Evolutionary conservation across 2,888 invertebrate species (phyloP).

Genomic region (Stenoptilia bipunctidactyla): DNA sequence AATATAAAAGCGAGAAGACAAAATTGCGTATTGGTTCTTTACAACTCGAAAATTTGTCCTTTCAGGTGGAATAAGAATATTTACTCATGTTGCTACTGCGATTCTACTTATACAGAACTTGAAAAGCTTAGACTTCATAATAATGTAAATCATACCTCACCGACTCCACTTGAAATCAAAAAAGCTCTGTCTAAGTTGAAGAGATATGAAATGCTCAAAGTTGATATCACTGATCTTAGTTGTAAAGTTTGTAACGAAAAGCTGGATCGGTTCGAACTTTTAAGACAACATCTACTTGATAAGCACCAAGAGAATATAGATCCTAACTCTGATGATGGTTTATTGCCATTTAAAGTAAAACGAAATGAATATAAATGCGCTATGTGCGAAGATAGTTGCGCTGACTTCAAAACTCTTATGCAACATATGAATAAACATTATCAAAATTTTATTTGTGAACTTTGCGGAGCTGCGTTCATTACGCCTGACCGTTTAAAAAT

Average conservation of each 20-base stretch:
- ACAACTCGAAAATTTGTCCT: no score
- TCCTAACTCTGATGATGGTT: not conserved
- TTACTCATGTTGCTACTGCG: no score
- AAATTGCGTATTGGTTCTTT: no score
- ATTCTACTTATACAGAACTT: no score
- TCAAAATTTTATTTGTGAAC: constrained; percentile 56
- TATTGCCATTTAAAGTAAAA: constrained; percentile 2
- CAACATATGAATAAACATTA: constrained; percentile 63
- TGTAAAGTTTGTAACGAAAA: not conserved
- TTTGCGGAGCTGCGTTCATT: constrained; percentile 47
- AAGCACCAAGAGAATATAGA: not conserved
- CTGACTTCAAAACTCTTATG: constrained; percentile 47
- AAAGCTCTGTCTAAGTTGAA: no score
- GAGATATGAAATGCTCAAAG: not conserved
- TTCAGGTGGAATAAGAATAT: no score
- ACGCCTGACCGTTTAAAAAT: not conserved
- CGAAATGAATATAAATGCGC: constrained; percentile 37
- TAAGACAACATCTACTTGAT: not conserved
- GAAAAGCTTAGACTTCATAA: no score
- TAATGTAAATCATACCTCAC: no score
- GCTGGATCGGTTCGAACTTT: not conserved
- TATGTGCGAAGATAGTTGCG: constrained; percentile 35
- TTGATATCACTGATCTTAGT: not conserved
- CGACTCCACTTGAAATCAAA: no score
- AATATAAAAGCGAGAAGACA: no score